Percentiles rank a stretch among this genome's conserved stretches.
phyloP scores from a whole-genome alignment of 1,140 invertebrate genomes.

The Brachionus rubens region DNA sequence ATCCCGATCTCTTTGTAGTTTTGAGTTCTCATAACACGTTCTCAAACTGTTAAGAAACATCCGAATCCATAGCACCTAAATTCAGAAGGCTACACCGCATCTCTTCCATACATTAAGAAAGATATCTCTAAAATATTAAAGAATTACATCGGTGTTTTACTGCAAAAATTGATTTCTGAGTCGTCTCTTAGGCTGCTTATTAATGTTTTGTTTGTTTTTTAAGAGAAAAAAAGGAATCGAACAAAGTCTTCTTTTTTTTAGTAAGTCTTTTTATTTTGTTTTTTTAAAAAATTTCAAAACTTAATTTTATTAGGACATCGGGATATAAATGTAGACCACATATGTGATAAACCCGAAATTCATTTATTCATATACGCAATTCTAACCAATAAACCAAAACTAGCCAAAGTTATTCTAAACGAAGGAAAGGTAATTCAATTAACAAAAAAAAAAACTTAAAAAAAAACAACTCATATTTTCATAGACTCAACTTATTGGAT shows the following conservation, averaged over 20 bases:
- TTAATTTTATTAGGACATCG: neutral
- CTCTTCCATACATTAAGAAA: no score
- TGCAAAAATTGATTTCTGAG: neutral
- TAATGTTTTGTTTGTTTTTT: neutral
- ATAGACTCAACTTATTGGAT: conserved; percentile 14
- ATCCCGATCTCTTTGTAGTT: no score
- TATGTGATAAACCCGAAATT: neutral
- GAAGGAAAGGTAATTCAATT: conserved; percentile 1
- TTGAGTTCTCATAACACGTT: no score
- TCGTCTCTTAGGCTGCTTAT: neutral
- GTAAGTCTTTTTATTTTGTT: conserved; percentile 9
- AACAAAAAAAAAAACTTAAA: neutral
- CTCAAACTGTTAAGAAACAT: no score
- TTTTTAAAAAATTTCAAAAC: neutral
- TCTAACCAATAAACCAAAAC: conserved; percentile 13
- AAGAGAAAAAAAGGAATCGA: conserved; percentile 15
- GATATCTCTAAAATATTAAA: no score
- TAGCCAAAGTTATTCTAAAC: conserved; percentile 23
- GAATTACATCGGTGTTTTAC: neutral
- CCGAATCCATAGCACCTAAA: no score
- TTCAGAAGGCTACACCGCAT: no score
- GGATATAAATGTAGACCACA: neutral
- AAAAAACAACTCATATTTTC: no score
- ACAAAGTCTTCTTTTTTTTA: conserved; percentile 12
- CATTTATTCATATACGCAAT: conserved; percentile 37